These are phyloP conservation scores for Diaprepes abbreviatus DNA, from an alignment of 2,888 invertebrate genomes.

Conservation along the genomic window DNA sequence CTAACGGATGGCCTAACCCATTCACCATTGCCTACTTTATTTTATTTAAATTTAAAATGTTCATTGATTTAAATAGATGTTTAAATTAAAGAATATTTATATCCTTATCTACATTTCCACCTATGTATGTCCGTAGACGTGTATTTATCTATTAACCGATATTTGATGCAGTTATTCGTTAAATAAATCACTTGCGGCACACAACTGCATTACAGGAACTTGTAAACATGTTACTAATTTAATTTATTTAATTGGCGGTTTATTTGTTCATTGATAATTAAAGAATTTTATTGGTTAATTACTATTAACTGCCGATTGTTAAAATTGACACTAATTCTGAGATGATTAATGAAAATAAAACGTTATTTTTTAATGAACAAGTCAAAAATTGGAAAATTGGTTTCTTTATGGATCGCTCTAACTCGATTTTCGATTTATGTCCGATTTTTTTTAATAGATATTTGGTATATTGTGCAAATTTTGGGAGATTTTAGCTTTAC, in stretches of 20 bases:
- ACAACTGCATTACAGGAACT: background rate
- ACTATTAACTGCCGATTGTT: too few species aligned
- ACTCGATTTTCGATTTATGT: too few species aligned
- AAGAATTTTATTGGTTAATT: too few species aligned
- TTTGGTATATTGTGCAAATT: too few species aligned
- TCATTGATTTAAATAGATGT: conserved; percentile 21
- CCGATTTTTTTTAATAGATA: too few species aligned
- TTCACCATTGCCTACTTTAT: conserved; percentile 12
- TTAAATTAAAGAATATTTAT: conserved; percentile 10
- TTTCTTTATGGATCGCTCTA: too few species aligned
- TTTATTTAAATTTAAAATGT: conserved; percentile 15
- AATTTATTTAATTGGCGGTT: background rate
- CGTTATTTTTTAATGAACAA: too few species aligned
- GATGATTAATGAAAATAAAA: too few species aligned
- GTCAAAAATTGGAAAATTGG: too few species aligned
- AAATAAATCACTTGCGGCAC: background rate
- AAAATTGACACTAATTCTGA: too few species aligned
- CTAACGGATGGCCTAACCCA: conserved; percentile 16
- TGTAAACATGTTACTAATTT: conserved; percentile 3
- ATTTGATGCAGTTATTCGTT: background rate
- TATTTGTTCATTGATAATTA: background rate
- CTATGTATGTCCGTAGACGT: background rate
- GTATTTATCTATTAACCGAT: background rate
- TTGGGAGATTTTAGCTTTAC: too few species aligned
- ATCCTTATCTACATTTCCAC: background rate